phyloP scores from a whole-genome alignment of 1,140 invertebrate species.

The Lepidostoma basale region DNA sequence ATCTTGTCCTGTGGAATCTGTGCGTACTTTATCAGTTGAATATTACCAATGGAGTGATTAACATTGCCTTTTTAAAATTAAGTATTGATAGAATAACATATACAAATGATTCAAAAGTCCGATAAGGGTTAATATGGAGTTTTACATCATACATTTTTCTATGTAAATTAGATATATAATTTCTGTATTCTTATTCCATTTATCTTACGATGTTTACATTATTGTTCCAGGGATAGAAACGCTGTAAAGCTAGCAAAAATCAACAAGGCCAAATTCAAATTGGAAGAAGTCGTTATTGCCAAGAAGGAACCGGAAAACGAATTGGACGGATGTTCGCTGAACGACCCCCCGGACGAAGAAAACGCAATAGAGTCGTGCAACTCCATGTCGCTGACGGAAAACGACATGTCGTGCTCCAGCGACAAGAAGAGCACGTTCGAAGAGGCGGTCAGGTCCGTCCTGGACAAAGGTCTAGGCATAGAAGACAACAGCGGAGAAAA shows the following conservation, averaged over 20 bases:
- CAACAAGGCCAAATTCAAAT: slow-evolving; percentile 12
- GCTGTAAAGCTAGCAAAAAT: slow-evolving; percentile 8
- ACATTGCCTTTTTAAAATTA: no score
- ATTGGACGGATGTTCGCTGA: background rate
- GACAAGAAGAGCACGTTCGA: slow-evolving; percentile 1
- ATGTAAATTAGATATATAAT: no score
- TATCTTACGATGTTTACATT: background rate
- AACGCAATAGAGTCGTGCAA: background rate
- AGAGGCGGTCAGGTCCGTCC: slow-evolving; percentile 7
- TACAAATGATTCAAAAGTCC: no score
- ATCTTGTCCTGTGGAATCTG: no score
- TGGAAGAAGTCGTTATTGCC: slow-evolving; percentile 21
- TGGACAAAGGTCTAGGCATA: slow-evolving; percentile 16
- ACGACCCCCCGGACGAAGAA: background rate
- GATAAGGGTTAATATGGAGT: no score
- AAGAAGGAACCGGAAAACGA: background rate
- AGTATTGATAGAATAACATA: no score
- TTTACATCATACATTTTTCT: no score
- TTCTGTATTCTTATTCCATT: no score
- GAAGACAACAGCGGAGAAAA: background rate
- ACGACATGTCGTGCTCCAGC: background rate
- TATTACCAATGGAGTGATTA: no score
- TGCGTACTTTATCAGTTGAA: no score
- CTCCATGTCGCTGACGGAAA: background rate
- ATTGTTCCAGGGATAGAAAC: slow-evolving; percentile 7